Evolutionary conservation across 2,113 vertebrate genomes (phyloP).

Genomic region (Calonectris borealis): DNA sequence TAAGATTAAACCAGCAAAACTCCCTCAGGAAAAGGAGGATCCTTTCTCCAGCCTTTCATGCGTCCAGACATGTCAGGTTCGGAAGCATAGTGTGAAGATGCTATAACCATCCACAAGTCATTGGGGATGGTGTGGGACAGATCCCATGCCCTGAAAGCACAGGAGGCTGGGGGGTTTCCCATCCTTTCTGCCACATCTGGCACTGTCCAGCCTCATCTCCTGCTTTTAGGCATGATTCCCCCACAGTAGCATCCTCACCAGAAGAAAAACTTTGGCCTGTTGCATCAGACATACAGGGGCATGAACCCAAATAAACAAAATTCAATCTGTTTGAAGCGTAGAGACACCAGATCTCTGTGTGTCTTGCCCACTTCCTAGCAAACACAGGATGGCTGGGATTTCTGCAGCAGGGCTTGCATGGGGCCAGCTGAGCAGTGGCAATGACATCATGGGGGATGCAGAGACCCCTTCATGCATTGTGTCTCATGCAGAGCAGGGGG

Average conservation of each 20-base stretch:
- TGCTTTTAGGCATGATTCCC: neutral
- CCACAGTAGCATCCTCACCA: neutral
- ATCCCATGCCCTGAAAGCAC: neutral
- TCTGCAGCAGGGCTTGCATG: neutral
- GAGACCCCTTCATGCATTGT: fast-evolving
- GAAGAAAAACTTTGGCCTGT: neutral
- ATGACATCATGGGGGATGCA: neutral
- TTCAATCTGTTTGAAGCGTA: neutral
- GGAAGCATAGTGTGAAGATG: neutral
- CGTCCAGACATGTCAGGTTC: fast-evolving
- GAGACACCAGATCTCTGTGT: neutral
- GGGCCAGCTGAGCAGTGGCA: neutral
- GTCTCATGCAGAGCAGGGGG: neutral
- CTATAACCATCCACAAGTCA: neutral
- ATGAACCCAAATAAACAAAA: neutral
- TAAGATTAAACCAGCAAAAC: neutral
- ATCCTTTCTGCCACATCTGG: neutral
- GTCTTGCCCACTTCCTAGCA: neutral
- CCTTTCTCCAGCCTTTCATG: neutral
- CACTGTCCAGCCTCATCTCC: neutral
- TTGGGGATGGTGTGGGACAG: neutral
- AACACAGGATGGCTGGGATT: fast-evolving
- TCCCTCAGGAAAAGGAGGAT: neutral
- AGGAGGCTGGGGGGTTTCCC: neutral
- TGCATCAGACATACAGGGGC: neutral